Evolutionary conservation across 2,888 invertebrate genomes (phyloP).

Genomic region (Zaprionus obscuricornis): DNA sequence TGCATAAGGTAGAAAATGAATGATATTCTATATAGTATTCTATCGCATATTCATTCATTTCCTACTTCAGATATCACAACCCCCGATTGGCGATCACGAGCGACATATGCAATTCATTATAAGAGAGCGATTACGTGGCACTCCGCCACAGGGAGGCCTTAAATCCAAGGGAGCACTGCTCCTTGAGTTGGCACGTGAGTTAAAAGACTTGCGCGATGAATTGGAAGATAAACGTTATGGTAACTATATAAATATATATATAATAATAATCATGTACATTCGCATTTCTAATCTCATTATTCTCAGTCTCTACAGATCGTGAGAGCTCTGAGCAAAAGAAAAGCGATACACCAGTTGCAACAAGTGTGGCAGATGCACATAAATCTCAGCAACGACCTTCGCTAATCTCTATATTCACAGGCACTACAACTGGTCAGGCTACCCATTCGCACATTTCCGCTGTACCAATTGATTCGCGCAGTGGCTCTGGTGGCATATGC

Average conservation of each 20-base stretch:
- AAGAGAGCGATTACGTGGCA: slow-evolving; percentile 91
- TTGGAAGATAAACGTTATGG: slow-evolving; percentile 88
- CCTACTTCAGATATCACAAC: slow-evolving; percentile 87
- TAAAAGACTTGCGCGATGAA: slow-evolving; percentile 93
- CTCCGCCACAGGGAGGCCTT: slow-evolving; percentile 88
- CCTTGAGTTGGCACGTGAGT: slow-evolving; percentile 93
- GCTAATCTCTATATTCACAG: slow-evolving; percentile 88
- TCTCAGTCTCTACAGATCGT: slow-evolving; percentile 75
- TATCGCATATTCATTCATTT: background rate
- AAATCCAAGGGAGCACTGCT: slow-evolving; percentile 93
- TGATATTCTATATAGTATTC: background rate
- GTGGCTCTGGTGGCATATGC: slow-evolving; percentile 83
- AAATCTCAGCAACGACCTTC: slow-evolving; percentile 87
- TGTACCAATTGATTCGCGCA: slow-evolving; percentile 82
- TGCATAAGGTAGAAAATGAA: slow-evolving; percentile 88
- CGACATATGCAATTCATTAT: slow-evolving; percentile 93
- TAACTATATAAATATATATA: slow-evolving; percentile 34
- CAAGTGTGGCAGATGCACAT: slow-evolving; percentile 84
- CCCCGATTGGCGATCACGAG: slow-evolving; percentile 93
- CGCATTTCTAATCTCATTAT: too few relatives aligned
- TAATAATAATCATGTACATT: background rate
- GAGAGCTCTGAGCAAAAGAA: slow-evolving; percentile 82
- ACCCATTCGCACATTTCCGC: slow-evolving; percentile 82
- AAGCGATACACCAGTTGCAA: slow-evolving; percentile 83
- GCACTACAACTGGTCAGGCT: slow-evolving; percentile 84